Conservation (phyloP, 1,140 invertebrate genomes). For the Vanessa atalanta region DNA sequence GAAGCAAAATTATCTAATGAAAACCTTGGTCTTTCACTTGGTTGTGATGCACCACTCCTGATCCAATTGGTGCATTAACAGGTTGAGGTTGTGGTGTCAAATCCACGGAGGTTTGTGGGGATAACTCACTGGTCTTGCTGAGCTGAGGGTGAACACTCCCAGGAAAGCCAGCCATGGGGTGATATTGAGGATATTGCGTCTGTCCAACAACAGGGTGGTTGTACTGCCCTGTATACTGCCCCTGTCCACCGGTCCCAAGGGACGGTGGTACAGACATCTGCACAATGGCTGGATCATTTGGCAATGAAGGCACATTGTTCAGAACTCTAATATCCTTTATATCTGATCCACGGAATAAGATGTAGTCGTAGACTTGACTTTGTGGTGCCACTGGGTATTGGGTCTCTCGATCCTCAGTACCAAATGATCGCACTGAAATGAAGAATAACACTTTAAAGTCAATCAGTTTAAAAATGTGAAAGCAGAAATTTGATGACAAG, state of each 20-base stretch:
- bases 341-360: conserved; percentile 98
- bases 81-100: conserved; percentile 65
- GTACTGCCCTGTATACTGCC: conserved; percentile 72
- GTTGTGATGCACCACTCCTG: conserved; percentile 79
- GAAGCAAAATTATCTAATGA: conserved; percentile 56
- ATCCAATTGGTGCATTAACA: conserved; percentile 69
- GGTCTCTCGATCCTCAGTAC: conserved; percentile 97
- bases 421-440: conserved; percentile 97
- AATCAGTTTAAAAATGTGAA: neutral
- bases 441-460: conserved; percentile 36
- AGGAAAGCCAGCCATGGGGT: conserved; percentile 83
- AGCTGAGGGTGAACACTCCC: conserved; percentile 81
- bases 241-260: conserved; percentile 66
- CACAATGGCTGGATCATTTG: conserved; percentile 97
- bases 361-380: conserved; percentile 99
- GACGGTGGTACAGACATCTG: conserved; percentile 89
- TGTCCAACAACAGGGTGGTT: conserved; percentile 74
- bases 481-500: neutral
- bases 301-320: conserved; percentile 87
- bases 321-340: conserved; percentile 99
- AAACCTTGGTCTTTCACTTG: conserved; percentile 86
- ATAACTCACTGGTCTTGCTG: conserved; percentile 90
- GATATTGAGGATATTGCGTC: conserved; percentile 76
- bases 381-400: conserved; percentile 96
- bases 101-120: conserved; percentile 78